Conservation (phyloP, 2,797 vertebrate genomes). For the Falco columbarius region DNA sequence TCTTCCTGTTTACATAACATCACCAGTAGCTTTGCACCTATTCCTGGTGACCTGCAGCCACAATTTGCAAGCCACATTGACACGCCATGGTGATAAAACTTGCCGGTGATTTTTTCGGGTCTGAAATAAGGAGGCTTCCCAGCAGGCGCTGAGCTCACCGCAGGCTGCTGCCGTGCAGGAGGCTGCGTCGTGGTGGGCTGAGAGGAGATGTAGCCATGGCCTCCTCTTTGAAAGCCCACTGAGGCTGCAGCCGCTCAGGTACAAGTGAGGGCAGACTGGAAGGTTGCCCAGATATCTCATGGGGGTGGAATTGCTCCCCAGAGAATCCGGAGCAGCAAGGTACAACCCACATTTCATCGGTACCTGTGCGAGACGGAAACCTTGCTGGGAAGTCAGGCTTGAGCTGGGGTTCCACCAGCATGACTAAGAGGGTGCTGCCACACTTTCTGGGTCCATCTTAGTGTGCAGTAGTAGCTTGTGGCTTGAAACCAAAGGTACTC, state of each 20-base stretch:
- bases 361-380: accelerated
- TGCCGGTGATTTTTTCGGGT: background rate
- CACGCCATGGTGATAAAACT: background rate
- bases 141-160: accelerated
- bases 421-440: background rate
- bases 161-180: background rate
- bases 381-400: background rate
- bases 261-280: background rate
- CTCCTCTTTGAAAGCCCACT: background rate
- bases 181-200: background rate
- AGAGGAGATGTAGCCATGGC: background rate
- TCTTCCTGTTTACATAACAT: constrained; percentile 38
- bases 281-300: background rate
- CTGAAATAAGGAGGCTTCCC: background rate
- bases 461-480: background rate
- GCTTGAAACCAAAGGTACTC: background rate
- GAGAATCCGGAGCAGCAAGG: background rate
- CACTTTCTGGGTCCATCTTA: background rate
- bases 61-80: background rate
- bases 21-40: background rate
- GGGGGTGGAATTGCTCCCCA: background rate
- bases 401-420: background rate
- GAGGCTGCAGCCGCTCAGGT: background rate
- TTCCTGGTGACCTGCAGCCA: background rate
- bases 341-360: background rate